Percentiles rank a stretch among this genome's conserved stretches.
phyloP scores from a whole-genome alignment of 2,113 vertebrate species.

The Microtus pennsylvanicus region DNA sequence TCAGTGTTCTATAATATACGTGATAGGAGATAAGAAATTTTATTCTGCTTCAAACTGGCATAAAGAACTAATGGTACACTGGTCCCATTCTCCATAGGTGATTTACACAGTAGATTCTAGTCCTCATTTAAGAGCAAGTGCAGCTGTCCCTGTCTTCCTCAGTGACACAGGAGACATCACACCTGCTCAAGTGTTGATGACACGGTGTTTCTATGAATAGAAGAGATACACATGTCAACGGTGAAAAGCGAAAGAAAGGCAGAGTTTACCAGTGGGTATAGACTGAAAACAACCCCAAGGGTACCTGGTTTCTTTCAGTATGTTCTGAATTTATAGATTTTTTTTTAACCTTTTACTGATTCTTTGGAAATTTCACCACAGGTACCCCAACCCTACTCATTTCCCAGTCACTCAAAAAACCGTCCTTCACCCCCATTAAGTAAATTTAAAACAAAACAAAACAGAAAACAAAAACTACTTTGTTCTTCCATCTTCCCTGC shows the following conservation, averaged over 20 bases:
- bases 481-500: neutral
- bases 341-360: neutral
- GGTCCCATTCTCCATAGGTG: neutral
- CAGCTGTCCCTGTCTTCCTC: neutral
- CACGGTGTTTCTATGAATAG: neutral
- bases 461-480: neutral
- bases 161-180: neutral
- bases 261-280: neutral
- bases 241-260: neutral
- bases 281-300: neutral
- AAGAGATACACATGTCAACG: neutral
- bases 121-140: slow-evolving; percentile 24
- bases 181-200: neutral
- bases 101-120: slow-evolving; percentile 25
- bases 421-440: neutral
- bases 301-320: slow-evolving; percentile 10
- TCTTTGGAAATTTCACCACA: neutral
- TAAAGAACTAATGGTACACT: slow-evolving; percentile 55
- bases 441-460: neutral
- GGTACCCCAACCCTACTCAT: neutral
- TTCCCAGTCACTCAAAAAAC: neutral
- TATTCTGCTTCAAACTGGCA: neutral
- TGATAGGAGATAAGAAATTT: slow-evolving; percentile 57
- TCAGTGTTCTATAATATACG: slow-evolving; percentile 27
- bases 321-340: neutral